Evolutionary conservation across 2,888 invertebrate species (phyloP), one percentile per base, ranked within the genome.

Genomic region (Sarcophaga carnaria): DNA sequence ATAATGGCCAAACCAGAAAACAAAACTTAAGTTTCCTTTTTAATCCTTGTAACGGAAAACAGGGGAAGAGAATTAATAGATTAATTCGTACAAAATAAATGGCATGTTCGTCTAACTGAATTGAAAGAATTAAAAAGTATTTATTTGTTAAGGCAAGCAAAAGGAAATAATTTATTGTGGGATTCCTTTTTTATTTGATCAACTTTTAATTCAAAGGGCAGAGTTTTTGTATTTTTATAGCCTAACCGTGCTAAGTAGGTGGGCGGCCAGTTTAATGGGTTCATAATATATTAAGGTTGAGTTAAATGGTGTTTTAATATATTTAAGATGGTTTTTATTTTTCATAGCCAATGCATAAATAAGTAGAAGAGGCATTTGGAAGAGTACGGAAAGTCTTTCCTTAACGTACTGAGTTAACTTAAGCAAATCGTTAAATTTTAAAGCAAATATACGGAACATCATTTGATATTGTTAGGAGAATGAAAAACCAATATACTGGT

Each of bases 61-160:
- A 10, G 14, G 12, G 49, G 8, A 45, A 47, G 22, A 47, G 63
- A 1, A 25, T 63, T 74, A 63, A 74, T 47, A 74, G 62, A 74
- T 74, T 74, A 63, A 74, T 22, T 63, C 54, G 54, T 14, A 17
- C 17, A 54, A 11, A 74, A 74, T 47, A 17, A 63, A 63, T 74
- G 74, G 14, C 22, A 60, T 47, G 47, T n/a, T 20, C 45, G 27
- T 54, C 22, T 8, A 74, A 45, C 62, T 45, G 45, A 45, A 60
- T 12, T 60, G 12, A 37, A 22, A 5, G 22, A 62, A 74, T 62
- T 74, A 14, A 74, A 22, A 12, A n/a, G 8, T 47, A 47, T 63
- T 74, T 47, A 25, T 62, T 63, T 63, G 22, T 74, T 47, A 11
- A 47, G 37, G 37, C 8, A 8, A 37, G 8, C 8, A 37, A 37